Percentiles rank a stretch among this genome's conserved stretches.
phyloP scores from a whole-genome alignment of 2,888 invertebrate genomes.

The Scaptomyza tumidula region DNA sequence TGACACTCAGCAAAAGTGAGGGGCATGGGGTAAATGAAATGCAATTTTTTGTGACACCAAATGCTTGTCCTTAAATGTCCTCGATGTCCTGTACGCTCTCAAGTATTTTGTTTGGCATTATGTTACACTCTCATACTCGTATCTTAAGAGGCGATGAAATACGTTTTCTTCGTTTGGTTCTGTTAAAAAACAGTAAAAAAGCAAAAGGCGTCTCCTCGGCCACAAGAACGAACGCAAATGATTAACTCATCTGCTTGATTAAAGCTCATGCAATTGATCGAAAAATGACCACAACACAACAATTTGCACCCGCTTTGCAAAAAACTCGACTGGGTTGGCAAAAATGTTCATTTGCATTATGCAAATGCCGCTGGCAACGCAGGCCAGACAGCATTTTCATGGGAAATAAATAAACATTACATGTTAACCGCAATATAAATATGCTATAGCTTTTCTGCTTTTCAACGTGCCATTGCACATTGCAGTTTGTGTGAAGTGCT shows the following conservation, averaged over 20 bases:
- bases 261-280: slow-evolving; percentile 53
- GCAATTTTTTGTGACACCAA: slow-evolving; percentile 66
- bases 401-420: slow-evolving; percentile 68
- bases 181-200: slow-evolving; percentile 13
- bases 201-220: slow-evolving; percentile 7
- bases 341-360: slow-evolving; percentile 63
- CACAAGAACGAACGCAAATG: slow-evolving; percentile 13
- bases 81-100: slow-evolving; percentile 17
- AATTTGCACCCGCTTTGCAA: slow-evolving; percentile 18
- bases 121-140: slow-evolving; percentile 14
- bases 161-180: neutral
- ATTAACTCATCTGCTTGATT: slow-evolving; percentile 52
- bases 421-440: slow-evolving; percentile 66
- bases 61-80: slow-evolving; percentile 46
- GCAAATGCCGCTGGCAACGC: slow-evolving; percentile 52
- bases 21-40: slow-evolving; percentile 40
- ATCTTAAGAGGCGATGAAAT: neutral
- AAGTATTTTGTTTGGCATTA: slow-evolving; percentile 7
- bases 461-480: slow-evolving; percentile 38
- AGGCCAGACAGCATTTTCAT: slow-evolving; percentile 47
- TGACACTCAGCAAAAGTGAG: slow-evolving; percentile 50
- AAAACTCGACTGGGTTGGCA: slow-evolving; percentile 6
- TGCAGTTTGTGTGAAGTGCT: slow-evolving; percentile 13
- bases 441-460: slow-evolving; percentile 44
- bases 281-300: slow-evolving; percentile 26